Conservation (phyloP, 92 coral and sea anemone genomes). For the Phenganax stokvisi region DNA sequence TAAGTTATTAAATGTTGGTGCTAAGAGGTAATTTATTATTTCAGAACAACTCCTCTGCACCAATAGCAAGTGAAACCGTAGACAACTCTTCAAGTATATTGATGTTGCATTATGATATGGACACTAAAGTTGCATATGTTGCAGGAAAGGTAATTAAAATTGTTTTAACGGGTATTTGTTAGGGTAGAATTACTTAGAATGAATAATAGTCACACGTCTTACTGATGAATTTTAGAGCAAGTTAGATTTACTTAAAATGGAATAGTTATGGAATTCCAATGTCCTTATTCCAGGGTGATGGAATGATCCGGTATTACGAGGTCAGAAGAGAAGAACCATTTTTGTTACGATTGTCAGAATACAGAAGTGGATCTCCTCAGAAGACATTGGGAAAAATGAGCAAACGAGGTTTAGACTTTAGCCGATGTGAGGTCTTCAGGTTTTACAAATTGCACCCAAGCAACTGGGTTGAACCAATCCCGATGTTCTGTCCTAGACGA, state of each 20-base stretch:
- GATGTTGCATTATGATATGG: constrained; percentile 79
- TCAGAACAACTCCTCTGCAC: constrained; percentile 66
- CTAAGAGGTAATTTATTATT: constrained; percentile 1
- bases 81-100: constrained; percentile 79
- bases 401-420: constrained; percentile 78
- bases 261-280: neutral
- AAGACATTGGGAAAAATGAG: constrained; percentile 87
- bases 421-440: constrained; percentile 74
- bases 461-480: constrained; percentile 72
- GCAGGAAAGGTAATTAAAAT: constrained; percentile 78
- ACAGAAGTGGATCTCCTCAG: constrained; percentile 85
- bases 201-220: no score
- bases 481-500: constrained; percentile 92
- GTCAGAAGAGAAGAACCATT: constrained; percentile 63
- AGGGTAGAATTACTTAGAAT: no score
- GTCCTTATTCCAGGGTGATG: constrained; percentile 68
- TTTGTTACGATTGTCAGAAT: constrained; percentile 72
- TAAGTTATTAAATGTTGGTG: neutral
- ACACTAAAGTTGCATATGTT: constrained; percentile 71
- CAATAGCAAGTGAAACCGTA: constrained; percentile 54
- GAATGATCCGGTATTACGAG: constrained; percentile 86
- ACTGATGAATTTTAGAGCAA: no score
- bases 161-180: no score
- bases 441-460: constrained; percentile 86
- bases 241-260: no score